Conservation (phyloP, 2,888 invertebrate genomes). For the Coleophora flavipennella region DNA sequence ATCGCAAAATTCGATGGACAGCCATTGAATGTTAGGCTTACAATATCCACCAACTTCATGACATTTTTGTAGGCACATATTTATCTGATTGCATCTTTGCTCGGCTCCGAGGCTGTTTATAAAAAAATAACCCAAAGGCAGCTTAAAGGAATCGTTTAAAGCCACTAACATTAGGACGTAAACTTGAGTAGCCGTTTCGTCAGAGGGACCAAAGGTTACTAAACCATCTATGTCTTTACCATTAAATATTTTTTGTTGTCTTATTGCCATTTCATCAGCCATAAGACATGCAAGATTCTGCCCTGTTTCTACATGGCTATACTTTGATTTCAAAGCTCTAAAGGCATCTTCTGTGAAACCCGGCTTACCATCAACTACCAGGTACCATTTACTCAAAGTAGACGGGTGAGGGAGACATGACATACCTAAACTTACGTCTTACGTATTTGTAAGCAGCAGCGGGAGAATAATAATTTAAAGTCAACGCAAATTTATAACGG, state of each 20-base stretch:
- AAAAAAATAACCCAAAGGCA: conserved; percentile 24
- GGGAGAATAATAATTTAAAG: too few relatives aligned
- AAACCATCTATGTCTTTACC: conserved; percentile 3
- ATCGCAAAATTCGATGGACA: conserved; percentile 1
- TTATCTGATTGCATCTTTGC: conserved; percentile 11
- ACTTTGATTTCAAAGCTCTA: conserved; percentile 12
- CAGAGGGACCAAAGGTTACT: not conserved
- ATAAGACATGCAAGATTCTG: conserved; percentile 9
- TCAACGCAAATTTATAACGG: too few relatives aligned
- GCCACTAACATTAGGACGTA: conserved; percentile 17
- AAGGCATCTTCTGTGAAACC: conserved; percentile 24
- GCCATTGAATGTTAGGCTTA: conserved; percentile 7
- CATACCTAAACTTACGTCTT: too few relatives aligned
- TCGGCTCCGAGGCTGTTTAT: conserved; percentile 13
- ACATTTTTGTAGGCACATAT: conserved; percentile 3
- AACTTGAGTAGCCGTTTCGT: conserved; percentile 6
- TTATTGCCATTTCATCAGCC: conserved; percentile 14
- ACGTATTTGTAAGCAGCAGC: too few relatives aligned
- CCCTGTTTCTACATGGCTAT: conserved; percentile 1
- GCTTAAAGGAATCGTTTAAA: conserved; percentile 20
- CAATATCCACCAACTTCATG: conserved; percentile 5
- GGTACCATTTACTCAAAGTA: conserved; percentile 29
- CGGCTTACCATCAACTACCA: conserved; percentile 23
- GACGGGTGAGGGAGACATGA: conserved; percentile 18
- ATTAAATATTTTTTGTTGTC: conserved; percentile 10